Percentiles rank a stretch among this genome's conserved stretches.
Evolutionary conservation across 2,797 vertebrate species (phyloP).

Genomic region (Gallirallus australis): DNA sequence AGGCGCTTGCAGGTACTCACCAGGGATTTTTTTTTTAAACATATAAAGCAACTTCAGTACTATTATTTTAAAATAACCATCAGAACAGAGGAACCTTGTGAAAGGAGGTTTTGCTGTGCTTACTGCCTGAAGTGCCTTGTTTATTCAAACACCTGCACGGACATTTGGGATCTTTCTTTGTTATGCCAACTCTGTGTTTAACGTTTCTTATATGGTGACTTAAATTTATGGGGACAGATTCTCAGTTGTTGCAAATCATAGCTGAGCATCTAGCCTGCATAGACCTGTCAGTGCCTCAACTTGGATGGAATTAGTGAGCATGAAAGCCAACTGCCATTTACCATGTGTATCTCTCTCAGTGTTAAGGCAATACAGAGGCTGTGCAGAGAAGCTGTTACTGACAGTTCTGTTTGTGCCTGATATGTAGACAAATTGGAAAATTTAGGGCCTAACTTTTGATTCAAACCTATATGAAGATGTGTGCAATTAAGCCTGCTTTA

Average conservation of each 20-base stretch:
- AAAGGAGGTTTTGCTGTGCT: conserved; percentile 32
- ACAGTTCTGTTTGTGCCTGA: background rate
- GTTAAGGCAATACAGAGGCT: background rate
- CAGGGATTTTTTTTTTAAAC: background rate
- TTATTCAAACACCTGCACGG: conserved; percentile 21
- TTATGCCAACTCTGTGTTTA: background rate
- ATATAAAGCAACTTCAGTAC: background rate
- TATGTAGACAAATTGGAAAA: background rate
- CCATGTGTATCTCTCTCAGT: background rate
- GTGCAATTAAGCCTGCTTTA: background rate
- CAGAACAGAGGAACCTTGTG: conserved; percentile 6
- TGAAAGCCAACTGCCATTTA: background rate
- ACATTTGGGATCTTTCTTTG: background rate
- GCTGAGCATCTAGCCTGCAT: background rate
- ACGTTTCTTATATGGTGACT: background rate
- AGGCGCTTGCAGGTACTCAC: conserved; percentile 29
- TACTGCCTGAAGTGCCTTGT: conserved; percentile 23
- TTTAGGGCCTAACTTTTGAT: background rate
- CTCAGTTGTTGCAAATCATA: background rate
- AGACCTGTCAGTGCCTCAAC: background rate
- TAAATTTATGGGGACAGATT: background rate
- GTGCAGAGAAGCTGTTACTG: background rate
- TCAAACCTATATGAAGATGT: background rate
- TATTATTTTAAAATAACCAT: background rate
- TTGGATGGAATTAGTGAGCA: background rate